phyloP scores from a whole-genome alignment of 2,113 vertebrate genomes.

The Zosterops borbonicus region DNA sequence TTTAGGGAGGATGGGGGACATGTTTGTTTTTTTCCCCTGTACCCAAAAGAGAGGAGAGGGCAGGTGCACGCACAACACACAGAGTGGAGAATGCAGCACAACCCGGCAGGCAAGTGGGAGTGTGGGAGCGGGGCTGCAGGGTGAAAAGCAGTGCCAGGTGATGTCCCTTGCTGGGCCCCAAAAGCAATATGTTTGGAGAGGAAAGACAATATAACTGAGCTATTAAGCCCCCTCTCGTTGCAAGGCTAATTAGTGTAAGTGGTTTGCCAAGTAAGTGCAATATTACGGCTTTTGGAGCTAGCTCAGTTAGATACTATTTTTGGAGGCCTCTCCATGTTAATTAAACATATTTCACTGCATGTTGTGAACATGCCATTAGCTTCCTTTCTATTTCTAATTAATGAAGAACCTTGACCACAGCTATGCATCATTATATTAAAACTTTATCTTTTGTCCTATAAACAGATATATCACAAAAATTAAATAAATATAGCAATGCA shows the following conservation, averaged over 20 bases:
- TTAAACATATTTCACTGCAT: slow-evolving; percentile 58
- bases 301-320: slow-evolving; percentile 61
- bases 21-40: neutral
- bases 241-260: slow-evolving; percentile 62
- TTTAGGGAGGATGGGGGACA: fast-evolving
- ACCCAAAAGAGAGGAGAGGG: neutral
- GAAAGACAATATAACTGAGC: slow-evolving; percentile 34
- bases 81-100: neutral
- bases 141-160: neutral
- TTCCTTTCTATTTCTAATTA: slow-evolving; percentile 53
- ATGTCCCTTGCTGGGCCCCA: neutral
- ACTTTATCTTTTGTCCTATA: slow-evolving; percentile 26
- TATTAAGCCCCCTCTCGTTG: slow-evolving; percentile 12
- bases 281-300: slow-evolving; percentile 58
- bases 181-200: slow-evolving; percentile 20
- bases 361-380: slow-evolving; percentile 58
- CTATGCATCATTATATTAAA: neutral
- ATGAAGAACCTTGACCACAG: slow-evolving; percentile 40
- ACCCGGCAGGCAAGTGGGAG: fast-evolving
- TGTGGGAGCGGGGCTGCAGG: neutral
- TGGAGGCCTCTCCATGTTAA: slow-evolving; percentile 62
- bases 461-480: neutral
- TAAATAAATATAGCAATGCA: neutral
- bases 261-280: slow-evolving; percentile 59
- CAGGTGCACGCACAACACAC: neutral